Evolutionary conservation across 2,113 vertebrate species (phyloP), one percentile per base, ranked within the genome.

Genomic region (Psophia crepitans): DNA sequence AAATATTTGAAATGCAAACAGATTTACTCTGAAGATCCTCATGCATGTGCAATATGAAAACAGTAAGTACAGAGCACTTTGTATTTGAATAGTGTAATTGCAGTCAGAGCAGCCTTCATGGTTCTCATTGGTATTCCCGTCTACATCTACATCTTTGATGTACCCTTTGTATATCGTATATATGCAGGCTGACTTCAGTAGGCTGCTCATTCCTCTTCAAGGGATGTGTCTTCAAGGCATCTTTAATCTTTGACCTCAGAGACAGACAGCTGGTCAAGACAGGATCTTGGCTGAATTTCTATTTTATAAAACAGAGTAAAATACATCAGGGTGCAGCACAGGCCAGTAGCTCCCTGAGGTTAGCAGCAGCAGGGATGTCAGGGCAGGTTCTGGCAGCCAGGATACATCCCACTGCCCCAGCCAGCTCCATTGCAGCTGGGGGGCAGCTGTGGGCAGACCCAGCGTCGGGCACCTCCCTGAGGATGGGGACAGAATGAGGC

Each of bases 171-270:
- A 35, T 9, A 30, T 33, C 10, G 0, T 21, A 20, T 28, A 48
- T 11, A 33, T 68, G 30, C 65, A 89, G 77, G 22, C 64, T 84
- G 60, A 75, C 57, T 90, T 68, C 13, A 49, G 43, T 5, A 63
- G 28, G 44, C 39, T 91, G 30, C 48, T 35, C 51, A 15, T 74
- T 77, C 53, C 3, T 12, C 43, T 43, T 53, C 51, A 53, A 53
- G 51, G 51, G 15, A 53, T 28, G 12, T 57, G 33, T 90, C 87
- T 95, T 94, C 73, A 84, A 95, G 82, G 69, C 48, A 86, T 93
- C 60, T 95, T 95, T 96, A 95, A 84, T 86, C 79, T 93, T 64
- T 93, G 85, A 90, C 79, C 90, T 93, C 51, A 39, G 37, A 86
- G 43, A 39, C 37, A 91, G 66, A 49, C 17, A 46, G 28, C 1